These are phyloP conservation scores for Sarotherodon lohbergeri DNA, from an alignment of 2,113 vertebrate genomes.

Conservation along the genomic window DNA sequence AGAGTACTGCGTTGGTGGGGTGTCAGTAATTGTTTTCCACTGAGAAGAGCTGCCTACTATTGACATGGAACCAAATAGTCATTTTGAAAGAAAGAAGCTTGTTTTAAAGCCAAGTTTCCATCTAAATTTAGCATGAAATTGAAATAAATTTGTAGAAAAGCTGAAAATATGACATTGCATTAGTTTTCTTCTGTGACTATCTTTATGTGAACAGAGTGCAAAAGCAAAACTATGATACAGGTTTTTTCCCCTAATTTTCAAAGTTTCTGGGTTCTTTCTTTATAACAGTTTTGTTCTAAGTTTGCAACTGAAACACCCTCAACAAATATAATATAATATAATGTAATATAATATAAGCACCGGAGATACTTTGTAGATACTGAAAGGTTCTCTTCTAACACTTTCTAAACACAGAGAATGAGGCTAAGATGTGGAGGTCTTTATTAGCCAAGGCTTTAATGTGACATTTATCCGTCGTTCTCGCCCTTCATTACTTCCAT, in stretches of 20 bases:
- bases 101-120: not conserved
- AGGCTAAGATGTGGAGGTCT: not conserved
- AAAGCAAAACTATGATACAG: not conserved
- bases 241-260: not conserved
- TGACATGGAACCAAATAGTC: not conserved
- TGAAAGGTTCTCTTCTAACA: not conserved
- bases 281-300: not conserved
- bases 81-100: not conserved
- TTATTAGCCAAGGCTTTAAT: slow-evolving; percentile 29
- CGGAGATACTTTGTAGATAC: not conserved
- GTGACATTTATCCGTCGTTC: slow-evolving; percentile 39
- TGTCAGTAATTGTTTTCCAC: not conserved
- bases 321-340: not conserved
- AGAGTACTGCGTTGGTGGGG: not conserved
- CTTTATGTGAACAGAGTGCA: not conserved
- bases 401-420: not conserved
- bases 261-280: not conserved
- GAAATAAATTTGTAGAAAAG: not conserved
- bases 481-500: slow-evolving; percentile 32
- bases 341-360: not conserved
- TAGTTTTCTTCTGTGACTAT: fast-evolving
- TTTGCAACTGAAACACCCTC: not conserved
- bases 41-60: not conserved
- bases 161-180: not conserved
- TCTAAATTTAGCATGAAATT: not conserved